Conservation (phyloP, 2,888 invertebrate genomes). For the Mylabris sibirica region DNA sequence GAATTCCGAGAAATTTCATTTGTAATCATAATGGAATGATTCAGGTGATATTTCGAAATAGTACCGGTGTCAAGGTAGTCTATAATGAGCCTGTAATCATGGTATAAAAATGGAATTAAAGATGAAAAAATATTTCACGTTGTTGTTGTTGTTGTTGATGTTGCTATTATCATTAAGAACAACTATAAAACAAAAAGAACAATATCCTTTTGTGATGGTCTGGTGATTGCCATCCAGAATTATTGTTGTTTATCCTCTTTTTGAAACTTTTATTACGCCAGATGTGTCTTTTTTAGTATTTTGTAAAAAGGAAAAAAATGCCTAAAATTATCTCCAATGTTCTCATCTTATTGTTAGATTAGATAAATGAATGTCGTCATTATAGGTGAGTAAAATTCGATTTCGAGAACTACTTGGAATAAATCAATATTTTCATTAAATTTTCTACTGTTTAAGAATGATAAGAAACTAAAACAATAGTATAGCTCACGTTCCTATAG, state of each 20-base stretch:
- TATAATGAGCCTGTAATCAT: not conserved
- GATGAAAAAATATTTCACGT: not conserved
- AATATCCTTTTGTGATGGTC: constrained; percentile 4
- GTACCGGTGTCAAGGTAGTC: not conserved
- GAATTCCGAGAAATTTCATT: not conserved
- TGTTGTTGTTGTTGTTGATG: not conserved
- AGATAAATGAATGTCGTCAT: not conserved
- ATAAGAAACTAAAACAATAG: too few species aligned
- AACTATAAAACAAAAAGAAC: not conserved
- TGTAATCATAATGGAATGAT: constrained; percentile 9
- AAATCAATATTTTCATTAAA: not conserved
- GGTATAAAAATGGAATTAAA: not conserved
- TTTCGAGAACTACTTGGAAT: not conserved
- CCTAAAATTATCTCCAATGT: not conserved
- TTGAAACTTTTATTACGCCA: not conserved
- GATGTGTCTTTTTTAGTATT: not conserved
- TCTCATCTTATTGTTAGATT: not conserved
- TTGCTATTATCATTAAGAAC: not conserved
- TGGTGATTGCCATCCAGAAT: constrained; percentile 1
- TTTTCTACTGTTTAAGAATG: not conserved
- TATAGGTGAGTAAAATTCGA: not conserved
- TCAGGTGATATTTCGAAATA: constrained; percentile 8
- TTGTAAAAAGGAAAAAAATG: not conserved
- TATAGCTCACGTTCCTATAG: not conserved
- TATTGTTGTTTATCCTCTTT: constrained; percentile 4